These are phyloP conservation scores for Carollia perspicillata DNA, from an alignment of 2,113 vertebrate genomes.

Conservation along the genomic window DNA sequence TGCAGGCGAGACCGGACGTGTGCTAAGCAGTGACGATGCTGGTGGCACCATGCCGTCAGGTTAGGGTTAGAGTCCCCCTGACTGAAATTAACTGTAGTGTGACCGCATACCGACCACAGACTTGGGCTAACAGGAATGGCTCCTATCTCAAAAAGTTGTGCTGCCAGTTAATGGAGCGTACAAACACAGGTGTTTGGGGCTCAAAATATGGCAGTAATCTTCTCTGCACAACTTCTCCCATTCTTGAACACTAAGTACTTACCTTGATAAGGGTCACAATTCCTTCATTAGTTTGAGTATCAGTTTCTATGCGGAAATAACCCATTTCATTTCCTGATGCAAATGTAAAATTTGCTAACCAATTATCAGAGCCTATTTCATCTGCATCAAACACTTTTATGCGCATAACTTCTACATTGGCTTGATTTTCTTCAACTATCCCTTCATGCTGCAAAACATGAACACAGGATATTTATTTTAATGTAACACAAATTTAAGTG, in stretches of 20 bases:
- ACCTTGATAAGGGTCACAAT: conserved; percentile 92
- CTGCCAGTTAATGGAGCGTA: neutral
- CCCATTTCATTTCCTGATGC: conserved; percentile 90
- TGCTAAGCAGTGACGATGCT: neutral
- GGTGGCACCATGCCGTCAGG: neutral
- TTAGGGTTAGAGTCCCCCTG: neutral
- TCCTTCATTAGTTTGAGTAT: conserved; percentile 91
- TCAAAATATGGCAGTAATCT: neutral
- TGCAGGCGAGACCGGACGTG: neutral
- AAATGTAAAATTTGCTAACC: conserved; percentile 89
- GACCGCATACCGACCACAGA: neutral
- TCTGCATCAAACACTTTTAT: conserved; percentile 89
- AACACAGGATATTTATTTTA: neutral
- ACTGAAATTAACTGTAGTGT: neutral
- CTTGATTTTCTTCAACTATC: conserved; percentile 88
- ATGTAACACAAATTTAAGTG: neutral
- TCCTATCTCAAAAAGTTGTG: neutral
- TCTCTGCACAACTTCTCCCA: neutral
- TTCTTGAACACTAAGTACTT: conserved; percentile 37
- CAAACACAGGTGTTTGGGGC: neutral
- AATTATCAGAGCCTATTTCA: conserved; percentile 89
- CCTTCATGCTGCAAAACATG: conserved; percentile 86
- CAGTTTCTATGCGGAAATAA: conserved; percentile 90
- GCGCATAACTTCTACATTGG: conserved; percentile 87
- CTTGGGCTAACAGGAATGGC: neutral